Evolutionary conservation across 2,888 invertebrate species (phyloP), one percentile per base, ranked within the genome.

Genomic region (Netelia inedita): DNA sequence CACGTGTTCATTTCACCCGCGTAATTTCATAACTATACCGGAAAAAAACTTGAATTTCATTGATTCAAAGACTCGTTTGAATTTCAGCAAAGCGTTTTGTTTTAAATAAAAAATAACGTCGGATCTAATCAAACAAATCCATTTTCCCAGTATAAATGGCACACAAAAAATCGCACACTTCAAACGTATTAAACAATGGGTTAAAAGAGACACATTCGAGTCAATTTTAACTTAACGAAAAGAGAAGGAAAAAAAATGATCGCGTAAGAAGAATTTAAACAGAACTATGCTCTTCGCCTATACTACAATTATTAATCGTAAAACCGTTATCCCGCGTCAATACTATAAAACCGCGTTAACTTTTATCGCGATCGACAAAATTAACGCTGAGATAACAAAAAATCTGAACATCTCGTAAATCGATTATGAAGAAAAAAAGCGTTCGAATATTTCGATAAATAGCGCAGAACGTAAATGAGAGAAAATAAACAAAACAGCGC

Each of bases 201-300:
- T 10, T 43, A 73, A 59, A 46, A 1, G 46, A 72, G 63, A 79
- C 59, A 76, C 72, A 76, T 71, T 76, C 65, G 79, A 78, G 86
- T 87, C 87, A 85, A 87, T 86, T 87, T 85, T 75, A 85, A 83
- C 43, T 6, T n/a, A 8, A 69, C 10, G 41, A 80, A 66, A 43
- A 73, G 43, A 53, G 73, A 46, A 14, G 9, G 19, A 55, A 35
- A 35, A 35, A 75, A 55, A 75, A 21, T 63, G 19, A 28, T 28
- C 28, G 75, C 55, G 65, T 50, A 21, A 28, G 57, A 57, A 57
- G 43, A 55, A 76, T 46, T 46, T 46, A 46, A 46, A 69, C 19
- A 69, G 71, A 75, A 65, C 68, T 79, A 53, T 75, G 80, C 53
- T 79, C 80, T 84, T 55, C 63, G 72, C 76, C 72, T 72, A 80